Base-by-base conservation (phyloP, 1,140 invertebrate genomes). In the Saxidomus purpurata region DNA sequence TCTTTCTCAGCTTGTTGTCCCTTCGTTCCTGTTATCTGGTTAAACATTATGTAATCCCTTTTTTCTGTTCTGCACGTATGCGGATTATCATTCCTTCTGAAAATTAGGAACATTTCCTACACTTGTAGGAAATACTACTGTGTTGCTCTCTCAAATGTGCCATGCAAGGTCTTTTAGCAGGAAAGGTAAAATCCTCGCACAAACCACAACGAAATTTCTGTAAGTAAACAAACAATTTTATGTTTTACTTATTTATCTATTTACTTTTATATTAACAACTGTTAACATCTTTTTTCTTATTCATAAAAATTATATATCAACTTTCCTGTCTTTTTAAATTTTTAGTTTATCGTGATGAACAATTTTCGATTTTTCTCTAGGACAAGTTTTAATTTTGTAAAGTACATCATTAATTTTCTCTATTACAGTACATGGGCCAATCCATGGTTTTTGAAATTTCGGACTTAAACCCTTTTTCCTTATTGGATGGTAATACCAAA, bases 341-440 rank as follows among this genome's bases (percentile, higher is more conserved):
- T 90, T 90, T 28, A 90, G 28, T 69, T 77, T 71, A 79, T 90
- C 80, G 38, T 89, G 74, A 28, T 89, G 86, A 19, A 85, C 82
- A 34, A 89, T 80, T 52, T 83, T 82, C 25, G 77, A 0, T 47
- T 61, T 88, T 1, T 19, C 17, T 61, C 28, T 67, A 22, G 59
- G 74, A 25, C 63, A 38, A 36, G 28, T n/a, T 55, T 80, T 63
- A n/a, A 88, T 88, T 67, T 55, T 38, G 49, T 87, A 90, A 22
- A 77, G 22, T 3, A 87, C 55, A 87, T 90, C 90, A 77, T 80
- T 87, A 11, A 88, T 9, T 52, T 63, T 83, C 15, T 91, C 59
- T 3, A 84, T 61, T 8, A 91, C 69, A 59, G 22, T 38, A 85
- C 59, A 89, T 36, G 87, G 81, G 25, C 86, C 90, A 22, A 43